Evolutionary conservation across 2,888 invertebrate genomes (phyloP), one percentile per base, ranked within the genome.

Genomic region (Leucophora obtusa): DNA sequence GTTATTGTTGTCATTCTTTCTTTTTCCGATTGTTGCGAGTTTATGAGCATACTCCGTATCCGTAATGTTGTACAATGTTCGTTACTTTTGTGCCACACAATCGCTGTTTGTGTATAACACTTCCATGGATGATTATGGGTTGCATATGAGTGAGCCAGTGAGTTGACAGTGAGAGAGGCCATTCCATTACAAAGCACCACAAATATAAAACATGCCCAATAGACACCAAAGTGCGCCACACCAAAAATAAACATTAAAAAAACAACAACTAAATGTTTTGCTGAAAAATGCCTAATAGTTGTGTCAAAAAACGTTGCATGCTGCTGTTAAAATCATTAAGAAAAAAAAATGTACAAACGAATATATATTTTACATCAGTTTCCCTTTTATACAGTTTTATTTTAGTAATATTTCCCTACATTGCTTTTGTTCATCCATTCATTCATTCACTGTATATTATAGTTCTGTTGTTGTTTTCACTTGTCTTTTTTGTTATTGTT

Each of bases 221-320:
- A 59, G 73, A 74, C 59, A 75, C 54, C 3, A 68, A 38, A 70
- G 74, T 79, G 70, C 54, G 70, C 50, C 70, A 66, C 65, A 59
- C 79, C 79, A 79, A 79, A 70, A 66, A 66, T 65, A 77, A 65
- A 60, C 21, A 60, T 58, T 9, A 56, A 35, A 51, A 43, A 24
- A 53, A 21, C 35, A 24, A 50, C 21, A 9, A 33, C 4, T 6
- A n/a, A 59, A 59, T 17, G 35, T 10, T 51, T 54, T 18, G 43
- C 11, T 33, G 18, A 54, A 54, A 74, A 68, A 60, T 68, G 33
- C 33, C n/a, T 8, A 1, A 60, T 51, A 66, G 56, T 54, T 68
- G 60, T 68, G 33, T 38, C 43, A 60, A 60, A 38, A 60, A 54
- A 74, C 66, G 79, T 79, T 74, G 74, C 74, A 79, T 79, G 74